phyloP scores from a whole-genome alignment of 1,140 invertebrate genomes.

The Drosophila repletoides region DNA sequence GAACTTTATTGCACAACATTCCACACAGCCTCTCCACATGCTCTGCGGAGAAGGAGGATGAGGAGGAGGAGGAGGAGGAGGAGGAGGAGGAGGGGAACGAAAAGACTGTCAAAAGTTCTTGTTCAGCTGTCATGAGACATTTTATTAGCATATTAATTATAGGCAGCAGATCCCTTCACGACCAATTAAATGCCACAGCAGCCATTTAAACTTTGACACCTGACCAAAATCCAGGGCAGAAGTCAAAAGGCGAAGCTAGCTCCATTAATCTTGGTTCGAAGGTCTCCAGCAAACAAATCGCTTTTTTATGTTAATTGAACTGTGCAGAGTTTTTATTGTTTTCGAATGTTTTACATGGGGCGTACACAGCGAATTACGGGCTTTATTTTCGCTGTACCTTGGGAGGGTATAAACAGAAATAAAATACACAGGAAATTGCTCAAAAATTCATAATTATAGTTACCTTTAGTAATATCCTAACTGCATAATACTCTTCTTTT shows the following conservation, averaged over 20 bases:
- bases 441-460: too few species aligned
- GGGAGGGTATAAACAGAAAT: too few species aligned
- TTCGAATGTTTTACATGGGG: background rate
- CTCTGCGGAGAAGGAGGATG: background rate
- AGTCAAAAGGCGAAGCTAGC: background rate
- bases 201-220: conserved; percentile 49
- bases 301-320: conserved; percentile 55
- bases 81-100: background rate
- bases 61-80: background rate
- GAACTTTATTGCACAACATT: conserved; percentile 37
- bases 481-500: background rate
- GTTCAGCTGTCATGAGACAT: conserved; percentile 55
- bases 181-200: conserved; percentile 28
- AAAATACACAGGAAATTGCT: too few species aligned
- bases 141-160: conserved; percentile 44
- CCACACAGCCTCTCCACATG: too few species aligned
- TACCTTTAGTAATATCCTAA: background rate
- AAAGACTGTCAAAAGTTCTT: conserved; percentile 41
- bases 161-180: conserved; percentile 23
- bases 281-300: conserved; percentile 54
- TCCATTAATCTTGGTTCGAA: conserved; percentile 70
- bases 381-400: background rate
- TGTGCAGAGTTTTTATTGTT: conserved; percentile 40
- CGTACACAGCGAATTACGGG: conserved; percentile 11
- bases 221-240: too few species aligned